Conservation (phyloP, 92 coral and sea anemone genomes). For the Siderastrea siderea region DNA sequence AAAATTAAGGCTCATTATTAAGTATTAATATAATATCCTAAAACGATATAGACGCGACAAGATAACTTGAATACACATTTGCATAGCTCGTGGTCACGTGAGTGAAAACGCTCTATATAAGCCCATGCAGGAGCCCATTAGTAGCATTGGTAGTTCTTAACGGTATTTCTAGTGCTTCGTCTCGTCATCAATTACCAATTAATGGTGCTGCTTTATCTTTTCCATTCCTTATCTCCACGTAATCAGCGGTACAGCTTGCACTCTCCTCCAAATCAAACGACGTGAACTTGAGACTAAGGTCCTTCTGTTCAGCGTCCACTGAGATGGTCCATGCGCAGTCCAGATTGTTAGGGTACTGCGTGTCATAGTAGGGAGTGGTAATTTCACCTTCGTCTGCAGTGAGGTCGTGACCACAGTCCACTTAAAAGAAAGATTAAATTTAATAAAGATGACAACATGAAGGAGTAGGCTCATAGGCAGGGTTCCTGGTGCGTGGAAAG, state of each 20-base stretch:
- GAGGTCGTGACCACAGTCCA: neutral
- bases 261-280: conserved; percentile 42
- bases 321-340: conserved; percentile 14
- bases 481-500: too few species aligned
- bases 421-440: neutral
- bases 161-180: too few species aligned
- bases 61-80: too few species aligned
- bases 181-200: conserved; percentile 11
- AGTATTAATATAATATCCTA: too few species aligned
- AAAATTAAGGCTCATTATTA: too few species aligned
- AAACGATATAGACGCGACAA: too few species aligned
- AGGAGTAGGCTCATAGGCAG: too few species aligned
- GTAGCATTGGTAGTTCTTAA: neutral
- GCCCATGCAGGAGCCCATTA: neutral
- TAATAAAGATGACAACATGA: too few species aligned
- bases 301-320: conserved; percentile 4
- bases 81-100: too few species aligned
- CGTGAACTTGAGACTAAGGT: conserved; percentile 18
- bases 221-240: conserved; percentile 26
- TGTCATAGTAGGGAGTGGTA: conserved; percentile 8
- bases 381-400: conserved; percentile 4
- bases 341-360: conserved; percentile 26
- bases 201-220: neutral
- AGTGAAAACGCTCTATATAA: too few species aligned
- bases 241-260: conserved; percentile 14